Conservation (phyloP, 2,797 vertebrate genomes). For the Tympanoctomys barrerae region DNA sequence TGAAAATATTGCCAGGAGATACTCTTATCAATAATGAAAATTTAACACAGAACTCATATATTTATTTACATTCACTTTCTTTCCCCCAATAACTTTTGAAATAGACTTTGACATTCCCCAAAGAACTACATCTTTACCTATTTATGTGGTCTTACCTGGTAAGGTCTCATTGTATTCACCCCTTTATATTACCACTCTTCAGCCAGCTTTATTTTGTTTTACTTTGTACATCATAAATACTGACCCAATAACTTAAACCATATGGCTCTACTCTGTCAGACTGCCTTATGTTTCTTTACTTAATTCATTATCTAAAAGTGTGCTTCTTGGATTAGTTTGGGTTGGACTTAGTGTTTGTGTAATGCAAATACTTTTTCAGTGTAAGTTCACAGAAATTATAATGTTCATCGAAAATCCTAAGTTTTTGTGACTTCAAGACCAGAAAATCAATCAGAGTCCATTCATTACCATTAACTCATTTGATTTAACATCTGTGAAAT, state of each 20-base stretch:
- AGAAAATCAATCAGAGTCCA: neutral
- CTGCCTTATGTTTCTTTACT: neutral
- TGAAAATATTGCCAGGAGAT: neutral
- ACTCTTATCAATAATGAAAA: neutral
- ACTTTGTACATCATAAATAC: neutral
- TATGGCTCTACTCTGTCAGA: neutral
- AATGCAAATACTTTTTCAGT: neutral
- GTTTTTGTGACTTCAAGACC: neutral
- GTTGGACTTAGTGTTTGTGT: neutral
- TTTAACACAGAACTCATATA: neutral
- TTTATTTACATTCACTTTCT: neutral
- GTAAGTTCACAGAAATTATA: neutral
- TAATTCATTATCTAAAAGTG: neutral
- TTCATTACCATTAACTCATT: constrained; percentile 84
- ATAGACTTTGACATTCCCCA: neutral
- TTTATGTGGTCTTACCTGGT: neutral
- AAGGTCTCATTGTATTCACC: neutral
- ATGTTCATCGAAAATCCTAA: neutral
- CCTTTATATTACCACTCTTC: neutral
- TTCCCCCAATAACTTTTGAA: neutral
- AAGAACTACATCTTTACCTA: neutral
- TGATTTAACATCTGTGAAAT: constrained; percentile 84
- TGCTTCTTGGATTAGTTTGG: neutral
- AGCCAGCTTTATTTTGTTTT: neutral
- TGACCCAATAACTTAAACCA: neutral